phyloP scores from a whole-genome alignment of 2,888 invertebrate genomes.

The Pollenia angustigena region DNA sequence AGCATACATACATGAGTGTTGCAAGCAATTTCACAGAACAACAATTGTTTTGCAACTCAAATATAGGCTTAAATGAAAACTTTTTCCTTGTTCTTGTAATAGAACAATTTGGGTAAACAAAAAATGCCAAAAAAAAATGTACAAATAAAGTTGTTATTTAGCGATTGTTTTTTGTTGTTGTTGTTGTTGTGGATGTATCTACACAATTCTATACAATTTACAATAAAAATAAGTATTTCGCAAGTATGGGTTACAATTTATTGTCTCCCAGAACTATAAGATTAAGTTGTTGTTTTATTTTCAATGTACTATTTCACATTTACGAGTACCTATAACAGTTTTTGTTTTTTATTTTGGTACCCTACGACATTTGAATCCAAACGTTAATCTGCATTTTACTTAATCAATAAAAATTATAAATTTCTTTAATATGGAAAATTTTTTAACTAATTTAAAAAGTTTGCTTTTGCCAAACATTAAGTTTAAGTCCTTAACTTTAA shows the following conservation, averaged over 20 bases:
- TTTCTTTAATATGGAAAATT: too few species aligned
- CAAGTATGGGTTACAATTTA: slow-evolving; percentile 63
- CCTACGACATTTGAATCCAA: neutral
- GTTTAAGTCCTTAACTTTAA: too few species aligned
- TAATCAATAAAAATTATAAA: too few species aligned
- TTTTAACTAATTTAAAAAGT: too few species aligned
- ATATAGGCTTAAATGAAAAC: slow-evolving; percentile 66
- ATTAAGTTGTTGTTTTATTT: slow-evolving; percentile 62
- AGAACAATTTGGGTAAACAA: slow-evolving; percentile 50
- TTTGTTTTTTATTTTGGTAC: slow-evolving; percentile 6
- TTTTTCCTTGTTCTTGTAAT: slow-evolving; percentile 61
- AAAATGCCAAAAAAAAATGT: slow-evolving; percentile 2
- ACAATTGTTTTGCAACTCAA: slow-evolving; percentile 66
- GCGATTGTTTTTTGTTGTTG: slow-evolving; percentile 36
- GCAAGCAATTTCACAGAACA: slow-evolving; percentile 63
- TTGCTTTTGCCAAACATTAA: too few species aligned
- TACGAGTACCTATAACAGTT: neutral
- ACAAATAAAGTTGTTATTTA: slow-evolving; percentile 70
- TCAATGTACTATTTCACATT: slow-evolving; percentile 1
- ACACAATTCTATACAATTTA: slow-evolving; percentile 53
- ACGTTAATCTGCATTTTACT: too few species aligned
- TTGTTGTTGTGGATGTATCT: slow-evolving; percentile 47
- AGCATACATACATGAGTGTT: slow-evolving; percentile 1
- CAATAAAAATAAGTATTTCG: slow-evolving; percentile 48
- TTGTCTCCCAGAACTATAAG: slow-evolving; percentile 66